Conservation (phyloP, 2,797 vertebrate genomes). For the Nasua narica region DNA sequence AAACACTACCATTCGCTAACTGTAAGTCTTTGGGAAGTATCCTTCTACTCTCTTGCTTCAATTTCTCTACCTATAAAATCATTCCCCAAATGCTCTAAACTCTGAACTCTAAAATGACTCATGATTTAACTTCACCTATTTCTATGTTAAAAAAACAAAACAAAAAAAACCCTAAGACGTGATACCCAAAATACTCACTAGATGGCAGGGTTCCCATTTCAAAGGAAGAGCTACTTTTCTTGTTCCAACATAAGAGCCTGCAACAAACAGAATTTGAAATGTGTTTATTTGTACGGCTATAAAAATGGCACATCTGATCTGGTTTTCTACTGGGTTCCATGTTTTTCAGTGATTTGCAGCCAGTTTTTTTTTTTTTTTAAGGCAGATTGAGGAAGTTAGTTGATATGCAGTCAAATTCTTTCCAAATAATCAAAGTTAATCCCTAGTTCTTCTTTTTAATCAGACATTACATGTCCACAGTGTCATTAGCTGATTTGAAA, state of each 20-base stretch:
- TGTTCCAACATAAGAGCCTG: background rate
- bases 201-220: slow-evolving; percentile 84
- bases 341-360: slow-evolving; percentile 6
- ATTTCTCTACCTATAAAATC: background rate
- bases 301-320: slow-evolving; percentile 52
- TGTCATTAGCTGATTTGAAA: background rate
- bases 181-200: slow-evolving; percentile 62
- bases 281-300: slow-evolving; percentile 53
- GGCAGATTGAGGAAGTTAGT: slow-evolving; percentile 31
- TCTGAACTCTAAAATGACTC: background rate
- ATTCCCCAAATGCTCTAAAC: background rate
- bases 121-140: background rate
- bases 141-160: fast-evolving
- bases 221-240: background rate
- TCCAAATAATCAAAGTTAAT: slow-evolving; percentile 51
- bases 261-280: slow-evolving; percentile 62
- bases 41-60: background rate
- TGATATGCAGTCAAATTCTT: slow-evolving; percentile 28
- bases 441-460: slow-evolving; percentile 37
- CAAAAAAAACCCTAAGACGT: background rate
- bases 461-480: background rate
- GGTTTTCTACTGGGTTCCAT: slow-evolving; percentile 56
- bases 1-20: background rate
- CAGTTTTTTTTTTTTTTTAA: fast-evolving
- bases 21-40: background rate